These are phyloP conservation scores for Pantelozetes paolii DNA, from an alignment of 2,888 invertebrate species.

Conservation along the genomic window DNA sequence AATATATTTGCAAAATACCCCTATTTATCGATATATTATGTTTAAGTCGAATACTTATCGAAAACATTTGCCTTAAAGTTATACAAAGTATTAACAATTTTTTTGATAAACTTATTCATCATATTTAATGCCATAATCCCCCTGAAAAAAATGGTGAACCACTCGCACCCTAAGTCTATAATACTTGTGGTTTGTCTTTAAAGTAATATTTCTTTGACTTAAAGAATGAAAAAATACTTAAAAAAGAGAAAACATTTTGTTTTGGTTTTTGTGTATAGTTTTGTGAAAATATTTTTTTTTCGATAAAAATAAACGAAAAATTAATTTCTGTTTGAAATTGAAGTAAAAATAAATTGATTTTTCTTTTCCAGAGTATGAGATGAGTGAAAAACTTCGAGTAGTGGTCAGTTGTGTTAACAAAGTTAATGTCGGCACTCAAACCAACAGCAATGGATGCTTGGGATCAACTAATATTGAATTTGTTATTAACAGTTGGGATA, in stretches of 20 bases:
- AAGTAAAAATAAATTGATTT: too few species aligned
- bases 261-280: too few species aligned
- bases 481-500: constrained; percentile 35
- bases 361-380: constrained; percentile 19
- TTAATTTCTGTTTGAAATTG: too few species aligned
- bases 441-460: constrained; percentile 20
- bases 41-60: too few species aligned
- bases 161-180: background rate
- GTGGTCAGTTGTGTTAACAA: background rate
- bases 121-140: background rate
- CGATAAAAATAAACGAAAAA: background rate
- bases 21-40: too few species aligned
- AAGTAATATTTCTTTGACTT: too few species aligned
- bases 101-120: background rate
- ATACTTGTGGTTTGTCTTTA: background rate
- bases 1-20: too few species aligned
- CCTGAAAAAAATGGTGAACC: constrained; percentile 2
- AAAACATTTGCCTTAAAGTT: too few species aligned
- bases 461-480: constrained; percentile 22
- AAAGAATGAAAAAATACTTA: too few species aligned
- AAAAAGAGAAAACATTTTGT: too few species aligned
- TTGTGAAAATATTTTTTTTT: background rate
- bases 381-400: constrained; percentile 18
- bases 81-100: background rate
- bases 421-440: constrained; percentile 28